Base-by-base conservation (phyloP, 2,888 invertebrate genomes). In the Tholera decimalis region DNA sequence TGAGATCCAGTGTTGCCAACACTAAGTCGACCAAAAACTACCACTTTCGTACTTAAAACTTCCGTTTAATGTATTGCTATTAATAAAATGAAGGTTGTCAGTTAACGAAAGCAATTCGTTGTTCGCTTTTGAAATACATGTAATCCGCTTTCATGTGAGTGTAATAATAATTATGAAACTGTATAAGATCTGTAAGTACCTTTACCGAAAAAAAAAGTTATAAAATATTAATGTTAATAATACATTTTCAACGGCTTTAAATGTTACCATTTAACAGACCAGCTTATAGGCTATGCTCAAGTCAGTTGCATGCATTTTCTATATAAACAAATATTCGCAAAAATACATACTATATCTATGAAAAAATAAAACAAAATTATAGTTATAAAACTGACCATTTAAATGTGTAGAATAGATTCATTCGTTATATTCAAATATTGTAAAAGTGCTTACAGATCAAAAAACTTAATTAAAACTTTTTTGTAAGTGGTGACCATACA, bases 101-200 rank as follows among this genome's bases (percentile, higher is more conserved):
- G 66, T 73, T 84, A 87, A 89, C 81, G 69, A 85, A 93, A 92
- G 92, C 92, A 93, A 92, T 92, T 89, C 82, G 85, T 89, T 87
- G 87, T 90, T 85, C 88, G 92, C 92, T 92, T 92, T 84, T 84
- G 81, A 87, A 87, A 87, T 86, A 87, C 76, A 84, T 91, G 80
- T 93, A 93, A 90, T 90, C 92, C 73, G 93, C 93, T 93, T 94
- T 89, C 84, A 89, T 88, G 92, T 93, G 91, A 86, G 85, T 93
- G 91, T 93, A 88, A 85, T 86, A 81, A 83, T 87, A 85, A 84
- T 84, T 82, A 85, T 83, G 66, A 72, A 83, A 83, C 69, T 84
- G 55, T 80, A 71, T 72, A 30, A 55, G 87, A 84, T 92, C 88
- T 93, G 92, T 90, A 84, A 89, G 89, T 88, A 88, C 84, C 90